phyloP scores from a whole-genome alignment of 2,888 invertebrate genomes.

The Lapara coniferarum region DNA sequence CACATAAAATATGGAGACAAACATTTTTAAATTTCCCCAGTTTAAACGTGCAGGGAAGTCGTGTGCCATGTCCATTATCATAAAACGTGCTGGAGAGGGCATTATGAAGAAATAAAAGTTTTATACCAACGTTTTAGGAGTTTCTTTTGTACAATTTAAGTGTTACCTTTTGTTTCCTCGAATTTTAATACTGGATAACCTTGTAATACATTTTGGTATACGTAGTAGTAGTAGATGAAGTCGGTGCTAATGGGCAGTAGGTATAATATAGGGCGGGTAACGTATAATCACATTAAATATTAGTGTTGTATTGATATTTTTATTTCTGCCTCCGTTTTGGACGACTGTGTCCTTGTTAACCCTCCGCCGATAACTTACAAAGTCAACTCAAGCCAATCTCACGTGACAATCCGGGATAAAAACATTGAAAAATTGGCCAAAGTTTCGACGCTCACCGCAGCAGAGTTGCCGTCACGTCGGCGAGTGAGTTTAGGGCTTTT shows the following conservation, averaged over 20 bases:
- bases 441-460: conserved; percentile 13
- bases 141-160: conserved; percentile 1
- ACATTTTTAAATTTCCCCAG: conserved; percentile 22
- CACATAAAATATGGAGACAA: conserved; percentile 16
- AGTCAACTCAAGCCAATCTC: conserved; percentile 15
- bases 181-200: neutral
- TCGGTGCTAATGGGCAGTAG: no score
- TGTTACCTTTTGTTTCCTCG: conserved; percentile 3
- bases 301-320: no score
- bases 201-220: no score
- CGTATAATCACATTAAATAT: no score
- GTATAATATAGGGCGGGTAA: no score
- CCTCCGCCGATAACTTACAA: neutral
- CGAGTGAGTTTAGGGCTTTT: conserved; percentile 22
- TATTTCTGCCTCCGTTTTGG: no score
- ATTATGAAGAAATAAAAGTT: conserved; percentile 28
- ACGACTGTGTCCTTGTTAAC: neutral
- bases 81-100: conserved; percentile 26
- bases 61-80: conserved; percentile 27
- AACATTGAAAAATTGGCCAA: conserved; percentile 7
- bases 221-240: no score
- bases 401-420: conserved; percentile 2
- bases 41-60: conserved; percentile 23
- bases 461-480: conserved; percentile 13
- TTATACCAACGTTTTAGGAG: conserved; percentile 22